Conservation (phyloP, 2,113 vertebrate species). For the Crocuta crocuta region DNA sequence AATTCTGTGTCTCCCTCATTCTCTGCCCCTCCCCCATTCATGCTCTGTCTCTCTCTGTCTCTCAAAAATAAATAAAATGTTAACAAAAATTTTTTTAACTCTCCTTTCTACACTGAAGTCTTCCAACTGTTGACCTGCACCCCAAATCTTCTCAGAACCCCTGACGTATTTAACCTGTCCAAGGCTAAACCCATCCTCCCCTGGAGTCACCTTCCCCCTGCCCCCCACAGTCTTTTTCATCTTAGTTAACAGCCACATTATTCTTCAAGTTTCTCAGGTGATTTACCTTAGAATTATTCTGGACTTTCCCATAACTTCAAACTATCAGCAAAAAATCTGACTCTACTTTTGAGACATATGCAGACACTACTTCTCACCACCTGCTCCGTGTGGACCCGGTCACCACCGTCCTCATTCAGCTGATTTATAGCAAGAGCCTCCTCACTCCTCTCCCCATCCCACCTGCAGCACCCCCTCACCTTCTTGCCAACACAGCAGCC, state of each 20-base stretch:
- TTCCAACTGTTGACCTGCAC: background rate
- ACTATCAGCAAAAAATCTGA: background rate
- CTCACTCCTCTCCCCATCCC: background rate
- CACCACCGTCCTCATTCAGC: background rate
- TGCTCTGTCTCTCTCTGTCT: too few relatives aligned
- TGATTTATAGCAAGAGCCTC: background rate
- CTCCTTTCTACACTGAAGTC: background rate
- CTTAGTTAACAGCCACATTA: background rate
- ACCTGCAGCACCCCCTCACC: background rate
- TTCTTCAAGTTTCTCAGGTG: background rate
- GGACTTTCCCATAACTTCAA: background rate
- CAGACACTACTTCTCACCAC: background rate
- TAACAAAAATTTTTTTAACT: background rate
- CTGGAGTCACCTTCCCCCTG: rapidly evolving
- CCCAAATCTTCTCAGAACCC: background rate
- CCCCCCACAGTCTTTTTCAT: background rate
- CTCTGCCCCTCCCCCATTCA: too few relatives aligned
- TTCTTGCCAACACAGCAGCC: background rate
- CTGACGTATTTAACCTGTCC: background rate
- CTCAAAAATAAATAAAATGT: too few relatives aligned
- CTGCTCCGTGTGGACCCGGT: too few relatives aligned
- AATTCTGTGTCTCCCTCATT: too few relatives aligned
- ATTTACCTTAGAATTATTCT: background rate
- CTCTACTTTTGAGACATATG: background rate
- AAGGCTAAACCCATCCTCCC: background rate